Evolutionary conservation across 2,113 vertebrate species (phyloP), one percentile per base, ranked within the genome.

Genomic region (Pampusana beccarii): DNA sequence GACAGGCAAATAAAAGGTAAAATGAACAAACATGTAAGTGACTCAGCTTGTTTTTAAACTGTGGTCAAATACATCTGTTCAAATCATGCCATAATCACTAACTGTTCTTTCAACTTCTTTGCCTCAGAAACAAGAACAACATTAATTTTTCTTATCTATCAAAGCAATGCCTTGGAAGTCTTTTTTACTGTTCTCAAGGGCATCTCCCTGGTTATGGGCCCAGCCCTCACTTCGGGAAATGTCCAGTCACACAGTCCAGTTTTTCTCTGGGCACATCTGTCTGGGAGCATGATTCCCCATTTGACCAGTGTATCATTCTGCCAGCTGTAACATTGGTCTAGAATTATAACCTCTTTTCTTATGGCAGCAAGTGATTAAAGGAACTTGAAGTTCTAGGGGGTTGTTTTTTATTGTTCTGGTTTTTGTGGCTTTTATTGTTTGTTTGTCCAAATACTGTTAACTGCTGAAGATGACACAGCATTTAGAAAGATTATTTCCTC

Each of bases 11-110:
- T 12, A 87, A 91, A 82, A 87, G 38, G 21, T 65, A 91, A 6
- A 79, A 64, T 28, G 16, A 74, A 78, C 44, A 92, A 79, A 64
- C 19, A 40, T 24, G 13, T 44, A 69, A 72, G 79, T 95, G 93
- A 97, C 73, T 91, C 91, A 89, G 78, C 91, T 95, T 80, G 13
- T 61, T 96, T 95, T 72, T 25, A 65, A 89, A 82, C 70, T 72
- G 73, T 0, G 0, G 50, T 72, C 94, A 85, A 34, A 56, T 82
- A 92, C 89, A 92, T 87, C 78, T 84, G 34, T n/a, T 71, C 13
- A 66, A 83, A 69, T 90, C 86, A 77, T 82, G 66, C 21, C 78
- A 80, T 85, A 78, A 87, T 72, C 54, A 57, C 34, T 69, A 89
- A 94, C 46, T 53, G 80, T 79, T 79, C 84, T 64, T 77, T 61